Evolutionary conservation across 2,797 vertebrate genomes (phyloP).

Genomic region (Rhincodon typus): DNA sequence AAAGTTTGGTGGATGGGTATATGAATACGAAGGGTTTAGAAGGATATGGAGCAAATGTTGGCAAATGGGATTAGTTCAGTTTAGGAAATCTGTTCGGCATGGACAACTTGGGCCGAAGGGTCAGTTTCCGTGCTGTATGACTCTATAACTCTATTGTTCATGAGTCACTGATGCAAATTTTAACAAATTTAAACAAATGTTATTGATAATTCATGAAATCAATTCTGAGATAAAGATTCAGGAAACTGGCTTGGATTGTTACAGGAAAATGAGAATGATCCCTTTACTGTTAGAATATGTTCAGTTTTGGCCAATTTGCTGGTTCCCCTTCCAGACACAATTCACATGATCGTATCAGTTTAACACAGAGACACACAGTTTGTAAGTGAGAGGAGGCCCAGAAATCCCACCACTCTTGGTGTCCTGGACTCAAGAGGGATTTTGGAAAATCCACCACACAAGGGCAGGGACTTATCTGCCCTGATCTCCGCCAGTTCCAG

Average conservation of each 20-base stretch:
- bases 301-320: background rate
- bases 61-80: no score
- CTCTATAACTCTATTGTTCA: background rate
- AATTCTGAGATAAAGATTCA: background rate
- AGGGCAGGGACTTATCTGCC: background rate
- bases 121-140: no score
- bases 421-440: background rate
- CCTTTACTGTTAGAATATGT: background rate
- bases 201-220: background rate
- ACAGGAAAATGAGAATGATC: background rate
- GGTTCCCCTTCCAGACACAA: background rate
- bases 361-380: background rate
- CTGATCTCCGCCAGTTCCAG: background rate
- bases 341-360: background rate
- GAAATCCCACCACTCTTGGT: background rate
- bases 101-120: no score
- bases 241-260: background rate
- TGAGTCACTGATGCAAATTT: background rate
- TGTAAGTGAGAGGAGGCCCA: background rate
- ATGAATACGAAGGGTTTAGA: no score
- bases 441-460: background rate
- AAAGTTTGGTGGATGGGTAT: no score
- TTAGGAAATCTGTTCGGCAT: no score
- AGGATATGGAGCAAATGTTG: no score
- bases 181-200: background rate